phyloP scores from a whole-genome alignment of 2,888 invertebrate genomes.

The Mantis religiosa region DNA sequence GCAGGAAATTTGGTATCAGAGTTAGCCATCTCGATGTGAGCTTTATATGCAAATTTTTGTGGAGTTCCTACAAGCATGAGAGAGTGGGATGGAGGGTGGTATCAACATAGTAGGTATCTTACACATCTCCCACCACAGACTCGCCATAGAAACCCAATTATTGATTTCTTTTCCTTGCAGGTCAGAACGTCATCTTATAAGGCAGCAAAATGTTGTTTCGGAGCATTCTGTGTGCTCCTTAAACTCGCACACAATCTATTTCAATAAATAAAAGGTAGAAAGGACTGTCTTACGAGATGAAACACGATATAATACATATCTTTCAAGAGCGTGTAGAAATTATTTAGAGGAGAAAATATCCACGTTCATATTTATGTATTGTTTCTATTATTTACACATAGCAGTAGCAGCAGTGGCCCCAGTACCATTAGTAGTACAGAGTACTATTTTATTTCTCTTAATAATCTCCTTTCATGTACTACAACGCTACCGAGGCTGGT shows the following conservation, averaged over 20 bases:
- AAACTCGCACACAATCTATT: neutral
- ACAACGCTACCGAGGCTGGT: too few relatives aligned
- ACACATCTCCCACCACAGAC: neutral
- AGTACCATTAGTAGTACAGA: too few relatives aligned
- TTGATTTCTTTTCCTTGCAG: slow-evolving; percentile 2
- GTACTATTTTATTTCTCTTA: too few relatives aligned
- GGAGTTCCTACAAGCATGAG: neutral
- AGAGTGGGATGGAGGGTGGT: neutral
- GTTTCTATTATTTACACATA: too few relatives aligned
- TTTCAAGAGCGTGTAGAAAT: too few relatives aligned
- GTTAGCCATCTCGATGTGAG: neutral
- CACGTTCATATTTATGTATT: too few relatives aligned
- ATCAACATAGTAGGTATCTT: neutral
- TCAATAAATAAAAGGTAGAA: neutral
- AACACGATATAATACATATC: too few relatives aligned
- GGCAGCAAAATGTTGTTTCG: neutral
- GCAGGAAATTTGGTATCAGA: neutral
- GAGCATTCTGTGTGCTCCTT: neutral
- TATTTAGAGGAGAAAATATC: too few relatives aligned
- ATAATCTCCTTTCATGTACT: too few relatives aligned
- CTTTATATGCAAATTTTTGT: slow-evolving; percentile 4
- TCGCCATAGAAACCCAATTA: neutral
- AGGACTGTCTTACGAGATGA: neutral
- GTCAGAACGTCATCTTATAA: neutral
- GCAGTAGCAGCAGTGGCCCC: too few relatives aligned